Base-by-base conservation (phyloP, 2,888 invertebrate species). In the Stegana nigrithorax region DNA sequence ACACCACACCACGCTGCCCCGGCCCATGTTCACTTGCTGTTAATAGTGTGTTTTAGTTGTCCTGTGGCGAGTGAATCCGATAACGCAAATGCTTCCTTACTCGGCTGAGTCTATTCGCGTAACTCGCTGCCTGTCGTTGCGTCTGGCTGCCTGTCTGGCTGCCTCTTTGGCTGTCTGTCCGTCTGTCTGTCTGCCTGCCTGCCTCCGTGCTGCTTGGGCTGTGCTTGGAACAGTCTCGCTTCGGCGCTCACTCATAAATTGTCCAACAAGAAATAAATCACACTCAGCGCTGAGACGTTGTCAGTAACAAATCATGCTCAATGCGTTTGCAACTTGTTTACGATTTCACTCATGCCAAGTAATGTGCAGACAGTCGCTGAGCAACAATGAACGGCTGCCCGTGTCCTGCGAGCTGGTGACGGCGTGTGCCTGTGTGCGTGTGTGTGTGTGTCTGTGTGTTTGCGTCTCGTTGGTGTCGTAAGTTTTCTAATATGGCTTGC, bases 181-280 rank as follows among this genome's bases (percentile, higher is more conserved):
- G n/a, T n/a, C n/a, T n/a, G n/a, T n/a, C n/a, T n/a, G n/a, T n/a
- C n/a, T n/a, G n/a, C n/a, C n/a, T n/a, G n/a, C n/a, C n/a, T n/a
- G n/a, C n/a, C n/a, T 4, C 14, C 14, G 27, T 60, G 59, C 4
- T 55, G 59, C 23, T 61, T 47, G 21, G 59, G 25, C 47, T 53
- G 59, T 66, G 67, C 71, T 79, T 73, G 68, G 75, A n/a, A n/a
- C n/a, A n/a, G n/a, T 57, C 44, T 44, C 44, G 26, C 36, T 55
- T 62, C 42, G 45, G 39, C n/a, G n/a, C 47, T 61, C 73, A 73
- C 78, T 75, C 73, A 75, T 80, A 79, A 76, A 80, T 79, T 78
- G 73, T 74, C 70, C 75, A 76, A 70, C 66, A 67, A 67, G 70
- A 80, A 71, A 82, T 81, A 81, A 82, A 81, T 81, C 82, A 81